Evolutionary conservation across 35 echinoderm and acorn worm genomes (phyloP).

Genomic region (Ptychodera flava): DNA sequence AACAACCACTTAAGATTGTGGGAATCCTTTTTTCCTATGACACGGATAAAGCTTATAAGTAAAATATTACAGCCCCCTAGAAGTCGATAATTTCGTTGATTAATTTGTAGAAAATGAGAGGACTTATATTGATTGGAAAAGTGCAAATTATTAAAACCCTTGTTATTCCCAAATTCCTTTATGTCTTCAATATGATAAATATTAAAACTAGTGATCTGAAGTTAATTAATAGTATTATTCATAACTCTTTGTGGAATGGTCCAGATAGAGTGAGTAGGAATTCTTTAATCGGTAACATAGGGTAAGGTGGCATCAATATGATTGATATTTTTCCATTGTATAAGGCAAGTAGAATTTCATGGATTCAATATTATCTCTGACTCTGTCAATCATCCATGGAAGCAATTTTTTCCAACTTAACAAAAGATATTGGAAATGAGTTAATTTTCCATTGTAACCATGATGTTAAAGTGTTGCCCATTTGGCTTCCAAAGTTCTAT

Average conservation of each 20-base stretch:
- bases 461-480: neutral
- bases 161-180: conserved; percentile 19
- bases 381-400: neutral
- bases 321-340: conserved; percentile 13
- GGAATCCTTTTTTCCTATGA: neutral
- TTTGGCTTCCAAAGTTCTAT: neutral
- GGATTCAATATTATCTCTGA: neutral
- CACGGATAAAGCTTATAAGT: neutral
- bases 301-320: neutral
- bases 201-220: neutral
- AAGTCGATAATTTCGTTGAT: neutral
- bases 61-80: neutral
- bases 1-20: neutral
- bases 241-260: conserved; percentile 18
- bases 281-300: conserved; percentile 8
- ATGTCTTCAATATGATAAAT: conserved; percentile 12
- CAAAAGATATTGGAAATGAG: neutral
- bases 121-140: conserved; percentile 11
- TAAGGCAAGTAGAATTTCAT: conserved; percentile 12
- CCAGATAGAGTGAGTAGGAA: conserved; percentile 21
- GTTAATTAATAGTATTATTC: conserved; percentile 9
- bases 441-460: conserved; percentile 14
- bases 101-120: neutral
- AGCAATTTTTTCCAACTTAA: neutral
- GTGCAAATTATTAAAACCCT: conserved; percentile 5